Base-by-base conservation (phyloP, 1,140 invertebrate species). In the Polyergus mexicanus region DNA sequence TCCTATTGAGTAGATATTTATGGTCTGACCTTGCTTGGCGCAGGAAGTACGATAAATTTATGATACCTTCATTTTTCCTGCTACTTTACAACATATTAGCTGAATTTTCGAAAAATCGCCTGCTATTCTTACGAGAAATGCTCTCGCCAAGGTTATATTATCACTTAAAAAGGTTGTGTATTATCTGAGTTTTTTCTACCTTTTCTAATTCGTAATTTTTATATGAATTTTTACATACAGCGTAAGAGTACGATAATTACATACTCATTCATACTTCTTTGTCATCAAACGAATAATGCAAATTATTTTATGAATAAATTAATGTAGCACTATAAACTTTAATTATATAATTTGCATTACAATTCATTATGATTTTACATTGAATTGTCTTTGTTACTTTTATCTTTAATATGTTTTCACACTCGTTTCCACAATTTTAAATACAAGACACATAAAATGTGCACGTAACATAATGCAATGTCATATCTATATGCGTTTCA, bases 1-100 rank as follows among this genome's bases (percentile, higher is more conserved):
- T 28, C 16, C 5, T 19, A 10, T 44, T 25, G 7, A 60, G 38
- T 47, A 62, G 54, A 62, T 60, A 32, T 72, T 41, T 72, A 19
- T 72, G 51, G 28, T 60, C 13, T 60, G 63, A 80, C 65, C 63
- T 69, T 80, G 65, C 77, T 44, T 32, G 22, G 11, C 25, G 38
- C 54, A 56, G 35, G 22, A 80, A 69, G 32, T 38, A 25, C n/a
- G 44, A 58, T 56, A 38, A 80, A 28, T 80, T 56, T 25, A 56
- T 54, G 47, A 56, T 25, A 69, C n/a, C 11, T 32, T 66, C 63
- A 41, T 69, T 28, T 56, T 54, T 71, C 41, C 13, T 28, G 77
- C 4, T 22, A 41, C 8, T 66, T 54, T 22, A 51, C 13, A 16
- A 0, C 16, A 19, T 22, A n/a, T 66, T 51, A 35, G 1, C 10